These are phyloP conservation scores for Gnatocerus cornutus DNA, from an alignment of 2,888 invertebrate species.

Conservation along the genomic window DNA sequence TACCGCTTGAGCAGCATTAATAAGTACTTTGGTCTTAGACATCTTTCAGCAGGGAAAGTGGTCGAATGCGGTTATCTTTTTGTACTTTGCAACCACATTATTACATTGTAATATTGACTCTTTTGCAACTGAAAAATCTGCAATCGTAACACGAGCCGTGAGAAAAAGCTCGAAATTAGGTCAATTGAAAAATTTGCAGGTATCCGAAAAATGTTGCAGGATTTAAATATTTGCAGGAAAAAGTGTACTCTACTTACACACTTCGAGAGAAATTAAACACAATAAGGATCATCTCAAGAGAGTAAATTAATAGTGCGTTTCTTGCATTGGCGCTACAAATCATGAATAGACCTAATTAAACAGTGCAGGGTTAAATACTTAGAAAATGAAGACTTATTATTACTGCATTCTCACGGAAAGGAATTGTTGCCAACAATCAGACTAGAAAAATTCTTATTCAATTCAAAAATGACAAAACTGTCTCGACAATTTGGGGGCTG, in stretches of 20 bases:
- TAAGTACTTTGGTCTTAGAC: constrained; percentile 26
- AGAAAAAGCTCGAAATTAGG: constrained; percentile 21
- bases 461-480: no score
- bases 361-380: not conserved
- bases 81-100: constrained; percentile 32
- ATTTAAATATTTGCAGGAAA: constrained; percentile 24
- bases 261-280: constrained; percentile 34
- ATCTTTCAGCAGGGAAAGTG: constrained; percentile 49
- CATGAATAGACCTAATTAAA: no score
- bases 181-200: constrained; percentile 1
- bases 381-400: not conserved
- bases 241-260: constrained; percentile 40
- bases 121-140: constrained; percentile 37
- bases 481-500: constrained; percentile 35
- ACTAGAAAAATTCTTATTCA: constrained; percentile 3
- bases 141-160: constrained; percentile 30
- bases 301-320: constrained; percentile 22
- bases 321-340: not conserved
- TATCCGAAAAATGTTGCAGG: constrained; percentile 22
- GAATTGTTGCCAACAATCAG: constrained; percentile 15
- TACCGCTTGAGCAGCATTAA: constrained; percentile 42
- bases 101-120: constrained; percentile 41
- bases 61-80: constrained; percentile 42
- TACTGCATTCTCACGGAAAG: constrained; percentile 2
- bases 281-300: constrained; percentile 16